phyloP scores from a whole-genome alignment of 2,888 invertebrate species.

The Cosmopolites sordidus region DNA sequence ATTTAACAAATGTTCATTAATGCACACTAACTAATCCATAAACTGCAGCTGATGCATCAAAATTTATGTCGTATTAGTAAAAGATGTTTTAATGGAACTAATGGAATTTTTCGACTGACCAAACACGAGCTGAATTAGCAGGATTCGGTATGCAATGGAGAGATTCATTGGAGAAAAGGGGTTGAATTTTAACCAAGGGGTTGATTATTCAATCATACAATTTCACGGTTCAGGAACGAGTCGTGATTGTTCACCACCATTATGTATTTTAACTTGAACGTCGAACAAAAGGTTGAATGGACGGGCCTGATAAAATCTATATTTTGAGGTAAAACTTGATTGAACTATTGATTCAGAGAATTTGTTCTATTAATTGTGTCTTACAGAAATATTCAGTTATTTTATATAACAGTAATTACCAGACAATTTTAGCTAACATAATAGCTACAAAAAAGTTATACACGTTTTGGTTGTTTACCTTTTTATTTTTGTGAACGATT shows the following conservation, averaged over 20 bases:
- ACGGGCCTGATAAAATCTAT: too few relatives aligned
- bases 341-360: too few relatives aligned
- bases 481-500: too few relatives aligned
- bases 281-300: too few relatives aligned
- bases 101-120: constrained; percentile 23
- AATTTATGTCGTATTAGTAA: not conserved
- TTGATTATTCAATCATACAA: constrained; percentile 24
- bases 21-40: not conserved
- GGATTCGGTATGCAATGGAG: constrained; percentile 12
- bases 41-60: not conserved
- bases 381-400: too few relatives aligned
- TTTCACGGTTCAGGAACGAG: constrained; percentile 18
- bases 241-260: constrained; percentile 14
- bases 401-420: too few relatives aligned
- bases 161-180: constrained; percentile 8
- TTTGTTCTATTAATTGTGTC: too few relatives aligned
- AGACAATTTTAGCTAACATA: too few relatives aligned
- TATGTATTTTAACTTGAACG: constrained; percentile 3
- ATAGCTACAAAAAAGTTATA: too few relatives aligned
- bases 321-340: too few relatives aligned
- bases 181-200: constrained; percentile 11
- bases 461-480: too few relatives aligned
- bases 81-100: constrained; percentile 19
- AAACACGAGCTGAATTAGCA: constrained; percentile 21
- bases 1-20: not conserved